A percentile compares a stretch with the other conserved stretches of the same genome.
Evolutionary conservation across 2,888 invertebrate species (phyloP).

Genomic region (Penaeus monodon): DNA sequence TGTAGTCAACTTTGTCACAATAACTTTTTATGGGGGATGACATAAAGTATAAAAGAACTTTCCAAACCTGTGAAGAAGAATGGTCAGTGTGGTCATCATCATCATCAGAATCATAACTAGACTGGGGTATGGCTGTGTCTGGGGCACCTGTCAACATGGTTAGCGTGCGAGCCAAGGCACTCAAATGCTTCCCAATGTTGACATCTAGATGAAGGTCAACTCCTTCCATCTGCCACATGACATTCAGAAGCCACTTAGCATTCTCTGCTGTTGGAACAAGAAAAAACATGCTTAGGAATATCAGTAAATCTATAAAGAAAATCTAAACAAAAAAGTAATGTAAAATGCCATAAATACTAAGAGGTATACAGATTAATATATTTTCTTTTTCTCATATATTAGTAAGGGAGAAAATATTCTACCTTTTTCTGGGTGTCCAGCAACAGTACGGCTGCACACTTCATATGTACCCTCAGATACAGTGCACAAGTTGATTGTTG

Average conservation of each 20-base stretch:
- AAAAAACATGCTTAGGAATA: background rate
- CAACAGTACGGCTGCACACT: conserved; percentile 92
- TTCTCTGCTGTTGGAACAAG: conserved; percentile 76
- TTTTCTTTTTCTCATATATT: background rate
- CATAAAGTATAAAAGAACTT: background rate
- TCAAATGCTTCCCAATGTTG: conserved; percentile 94
- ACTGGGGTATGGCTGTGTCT: conserved; percentile 79
- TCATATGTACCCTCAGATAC: conserved; percentile 99
- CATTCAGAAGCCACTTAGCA: conserved; percentile 98
- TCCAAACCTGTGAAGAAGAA: conserved; percentile 46
- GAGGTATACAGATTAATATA: background rate
- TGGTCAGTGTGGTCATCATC: conserved; percentile 78
- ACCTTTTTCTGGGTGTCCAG: conserved; percentile 84
- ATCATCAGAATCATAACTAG: conserved; percentile 78
- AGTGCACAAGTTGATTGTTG: conserved; percentile 87
- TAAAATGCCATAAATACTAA: no score
- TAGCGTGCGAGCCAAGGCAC: conserved; percentile 92
- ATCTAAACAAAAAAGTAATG: background rate
- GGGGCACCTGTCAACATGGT: conserved; percentile 91
- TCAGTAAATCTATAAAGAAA: background rate
- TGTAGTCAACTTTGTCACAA: no score
- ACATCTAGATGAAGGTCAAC: conserved; percentile 96
- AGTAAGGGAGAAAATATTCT: conserved; percentile 34
- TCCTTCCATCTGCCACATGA: conserved; percentile 99
- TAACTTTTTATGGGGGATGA: background rate